phyloP scores from a whole-genome alignment of 2,888 invertebrate species.

The Dioctria rufipes region DNA sequence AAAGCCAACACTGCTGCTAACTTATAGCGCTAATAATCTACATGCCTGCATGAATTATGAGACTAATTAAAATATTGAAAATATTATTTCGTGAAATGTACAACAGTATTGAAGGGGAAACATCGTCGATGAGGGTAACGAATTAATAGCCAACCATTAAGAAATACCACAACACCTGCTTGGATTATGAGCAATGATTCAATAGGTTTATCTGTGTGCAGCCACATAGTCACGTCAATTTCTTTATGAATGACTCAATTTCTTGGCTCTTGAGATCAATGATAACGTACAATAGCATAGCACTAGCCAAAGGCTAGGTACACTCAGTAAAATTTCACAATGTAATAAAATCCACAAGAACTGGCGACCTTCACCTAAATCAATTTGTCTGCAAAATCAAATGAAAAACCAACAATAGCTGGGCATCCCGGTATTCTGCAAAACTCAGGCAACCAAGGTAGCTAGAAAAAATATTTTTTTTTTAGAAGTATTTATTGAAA shows the following conservation, averaged over 20 bases:
- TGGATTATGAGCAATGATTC: slow-evolving; percentile 11
- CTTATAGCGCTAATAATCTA: slow-evolving; percentile 3
- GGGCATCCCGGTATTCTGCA: slow-evolving; percentile 33
- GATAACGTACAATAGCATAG: slow-evolving; percentile 31
- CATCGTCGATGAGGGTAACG: background rate
- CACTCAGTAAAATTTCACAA: slow-evolving; percentile 45
- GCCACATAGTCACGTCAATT: slow-evolving; percentile 36
- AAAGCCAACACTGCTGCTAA: background rate
- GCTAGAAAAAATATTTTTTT: slow-evolving; percentile 35
- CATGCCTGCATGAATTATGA: slow-evolving; percentile 19
- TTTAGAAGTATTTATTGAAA: slow-evolving; percentile 48
- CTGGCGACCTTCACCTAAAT: slow-evolving; percentile 53
- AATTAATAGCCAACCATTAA: slow-evolving; percentile 37
- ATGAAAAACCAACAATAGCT: slow-evolving; percentile 41
- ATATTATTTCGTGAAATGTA: background rate
- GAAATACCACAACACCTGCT: slow-evolving; percentile 28
- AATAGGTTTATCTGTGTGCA: slow-evolving; percentile 19
- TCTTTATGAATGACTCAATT: slow-evolving; percentile 51
- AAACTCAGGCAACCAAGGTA: slow-evolving; percentile 34
- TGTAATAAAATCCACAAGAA: slow-evolving; percentile 43
- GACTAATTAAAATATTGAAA: slow-evolving; percentile 16
- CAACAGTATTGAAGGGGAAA: slow-evolving; percentile 7
- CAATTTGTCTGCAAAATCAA: slow-evolving; percentile 52
- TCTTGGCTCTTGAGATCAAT: slow-evolving; percentile 30
- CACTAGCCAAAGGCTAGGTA: slow-evolving; percentile 32